These are phyloP conservation scores for Archilochus colubris DNA, from an alignment of 2,113 vertebrate genomes.

Conservation along the genomic window DNA sequence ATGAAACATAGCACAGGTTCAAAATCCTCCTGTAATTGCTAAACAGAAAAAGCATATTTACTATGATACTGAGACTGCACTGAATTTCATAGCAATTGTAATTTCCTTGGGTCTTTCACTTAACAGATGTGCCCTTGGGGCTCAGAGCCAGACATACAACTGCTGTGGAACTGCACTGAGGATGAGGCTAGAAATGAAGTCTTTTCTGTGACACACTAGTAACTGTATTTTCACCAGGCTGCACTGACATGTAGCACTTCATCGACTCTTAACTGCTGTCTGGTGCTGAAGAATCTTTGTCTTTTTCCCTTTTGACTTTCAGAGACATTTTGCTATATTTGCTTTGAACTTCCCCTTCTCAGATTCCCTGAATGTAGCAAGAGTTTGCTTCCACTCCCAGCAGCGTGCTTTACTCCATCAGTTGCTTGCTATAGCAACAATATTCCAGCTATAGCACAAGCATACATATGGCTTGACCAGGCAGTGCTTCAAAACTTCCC, in stretches of 20 bases:
- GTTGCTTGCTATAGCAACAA: constrained; percentile 51
- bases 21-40: neutral
- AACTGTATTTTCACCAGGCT: neutral
- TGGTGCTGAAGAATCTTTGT: neutral
- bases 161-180: neutral
- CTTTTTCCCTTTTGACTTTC: constrained; percentile 21
- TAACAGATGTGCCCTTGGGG: neutral
- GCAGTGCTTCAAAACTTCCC: constrained; percentile 76
- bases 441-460: constrained; percentile 68
- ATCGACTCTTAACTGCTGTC: neutral
- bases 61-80: neutral
- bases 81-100: neutral
- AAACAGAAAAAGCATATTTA: neutral
- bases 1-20: neutral
- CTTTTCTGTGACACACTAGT: neutral
- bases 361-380: constrained; percentile 74
- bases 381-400: constrained; percentile 76
- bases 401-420: constrained; percentile 53
- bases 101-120: neutral
- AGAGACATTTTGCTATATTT: constrained; percentile 86
- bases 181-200: neutral
- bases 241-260: neutral
- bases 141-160: neutral
- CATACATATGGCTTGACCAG: constrained; percentile 75
- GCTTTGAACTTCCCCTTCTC: constrained; percentile 80